Evolutionary conservation across 2,888 invertebrate species (phyloP).

Genomic region (Eudemis profundana): DNA sequence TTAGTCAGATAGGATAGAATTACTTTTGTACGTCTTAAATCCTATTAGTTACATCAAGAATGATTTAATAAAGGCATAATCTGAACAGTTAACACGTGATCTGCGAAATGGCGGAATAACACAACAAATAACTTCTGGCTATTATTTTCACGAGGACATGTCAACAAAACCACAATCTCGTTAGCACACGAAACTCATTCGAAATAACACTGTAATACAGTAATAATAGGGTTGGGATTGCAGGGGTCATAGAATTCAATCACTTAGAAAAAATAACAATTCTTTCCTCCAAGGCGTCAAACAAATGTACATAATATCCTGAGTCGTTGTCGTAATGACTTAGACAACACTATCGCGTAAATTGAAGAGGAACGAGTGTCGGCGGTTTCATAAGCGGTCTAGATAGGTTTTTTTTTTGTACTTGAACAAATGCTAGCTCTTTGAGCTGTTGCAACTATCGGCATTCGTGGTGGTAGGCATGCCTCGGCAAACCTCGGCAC

Average conservation of each 20-base stretch:
- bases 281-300: slow-evolving; percentile 46
- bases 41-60: not conserved
- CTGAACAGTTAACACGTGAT: not conserved
- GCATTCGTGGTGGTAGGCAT: too few species aligned
- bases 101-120: not conserved
- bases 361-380: slow-evolving; percentile 40
- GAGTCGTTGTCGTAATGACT: slow-evolving; percentile 59
- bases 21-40: too few species aligned
- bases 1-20: too few species aligned
- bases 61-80: not conserved
- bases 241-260: slow-evolving; percentile 13
- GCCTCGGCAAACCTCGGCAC: too few species aligned
- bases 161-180: slow-evolving; percentile 36
- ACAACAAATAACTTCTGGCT: not conserved
- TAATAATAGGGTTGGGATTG: slow-evolving; percentile 6
- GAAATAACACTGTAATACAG: slow-evolving; percentile 8
- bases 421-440: too few species aligned
- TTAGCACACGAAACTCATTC: slow-evolving; percentile 14
- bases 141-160: slow-evolving; percentile 4
- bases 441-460: too few species aligned
- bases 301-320: slow-evolving; percentile 61
- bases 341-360: slow-evolving; percentile 54
- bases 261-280: slow-evolving; percentile 41
- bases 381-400: slow-evolving; percentile 46
- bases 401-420: too few species aligned